Percentiles rank a stretch among this genome's conserved stretches.
phyloP scores from a whole-genome alignment of 2,888 invertebrate species.

The Papilio gigon region DNA sequence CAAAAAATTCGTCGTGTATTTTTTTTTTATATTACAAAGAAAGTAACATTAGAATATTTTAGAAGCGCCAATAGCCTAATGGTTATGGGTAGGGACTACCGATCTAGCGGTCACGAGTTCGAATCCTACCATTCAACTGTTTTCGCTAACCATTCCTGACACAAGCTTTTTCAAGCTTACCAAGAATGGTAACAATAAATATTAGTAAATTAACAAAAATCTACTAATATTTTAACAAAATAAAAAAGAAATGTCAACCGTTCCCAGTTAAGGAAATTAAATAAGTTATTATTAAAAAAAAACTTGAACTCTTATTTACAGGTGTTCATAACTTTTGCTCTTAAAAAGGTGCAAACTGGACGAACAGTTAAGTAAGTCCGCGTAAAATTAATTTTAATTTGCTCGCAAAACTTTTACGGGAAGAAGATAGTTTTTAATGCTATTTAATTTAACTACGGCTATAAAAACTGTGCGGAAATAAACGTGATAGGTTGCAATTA shows the following conservation, averaged over 20 bases:
- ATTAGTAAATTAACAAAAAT: no score
- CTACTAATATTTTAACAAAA: neutral
- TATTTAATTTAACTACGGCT: conserved; percentile 9
- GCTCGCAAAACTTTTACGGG: conserved; percentile 23
- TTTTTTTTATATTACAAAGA: no score
- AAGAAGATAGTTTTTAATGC: conserved; percentile 23
- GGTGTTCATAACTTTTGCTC: conserved; percentile 19
- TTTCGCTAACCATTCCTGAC: no score
- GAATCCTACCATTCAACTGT: no score
- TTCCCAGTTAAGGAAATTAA: neutral
- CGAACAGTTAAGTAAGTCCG: conserved; percentile 26
- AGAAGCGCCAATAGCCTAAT: no score
- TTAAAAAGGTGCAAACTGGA: conserved; percentile 27
- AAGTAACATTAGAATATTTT: no score
- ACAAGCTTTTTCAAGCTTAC: no score
- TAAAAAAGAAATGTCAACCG: neutral
- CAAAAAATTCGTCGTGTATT: no score
- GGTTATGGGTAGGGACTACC: no score
- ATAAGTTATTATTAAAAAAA: conserved; percentile 13
- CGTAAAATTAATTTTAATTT: conserved; percentile 30
- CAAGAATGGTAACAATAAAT: no score
- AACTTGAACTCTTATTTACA: conserved; percentile 22
- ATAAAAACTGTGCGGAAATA: conserved; percentile 5
- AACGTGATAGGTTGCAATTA: neutral
- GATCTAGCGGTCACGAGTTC: no score